These are phyloP conservation scores for Meandrina meandrites DNA, from an alignment of 92 coral and sea anemone genomes.

Conservation along the genomic window DNA sequence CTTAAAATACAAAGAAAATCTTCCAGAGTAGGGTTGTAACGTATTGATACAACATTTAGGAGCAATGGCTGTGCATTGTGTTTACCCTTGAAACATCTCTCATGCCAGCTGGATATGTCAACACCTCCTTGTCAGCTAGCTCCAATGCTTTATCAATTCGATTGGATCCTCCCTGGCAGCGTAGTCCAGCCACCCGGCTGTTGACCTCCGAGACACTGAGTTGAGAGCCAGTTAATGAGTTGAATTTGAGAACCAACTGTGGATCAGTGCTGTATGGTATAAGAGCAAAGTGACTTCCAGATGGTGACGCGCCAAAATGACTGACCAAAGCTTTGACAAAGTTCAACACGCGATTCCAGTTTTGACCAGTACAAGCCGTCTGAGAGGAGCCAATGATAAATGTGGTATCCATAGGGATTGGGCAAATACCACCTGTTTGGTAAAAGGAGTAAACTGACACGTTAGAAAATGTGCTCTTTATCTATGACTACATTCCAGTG, in stretches of 20 bases:
- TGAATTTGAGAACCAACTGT: conserved; percentile 61
- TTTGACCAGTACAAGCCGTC: conserved; percentile 61
- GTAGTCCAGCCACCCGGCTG: conserved; percentile 58
- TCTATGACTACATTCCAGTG: no score
- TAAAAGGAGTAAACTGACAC: no score
- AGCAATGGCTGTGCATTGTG: no score
- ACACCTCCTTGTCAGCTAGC: conserved; percentile 73
- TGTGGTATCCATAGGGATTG: conserved; percentile 76
- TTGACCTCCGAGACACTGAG: conserved; percentile 65
- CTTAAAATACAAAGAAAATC: no score
- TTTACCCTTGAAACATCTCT: conserved; percentile 45
- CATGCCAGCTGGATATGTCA: conserved; percentile 63
- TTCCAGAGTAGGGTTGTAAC: no score
- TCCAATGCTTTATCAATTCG: conserved; percentile 78
- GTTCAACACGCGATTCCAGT: conserved; percentile 67
- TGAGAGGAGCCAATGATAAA: conserved; percentile 84
- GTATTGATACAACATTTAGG: no score
- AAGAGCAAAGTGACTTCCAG: conserved; percentile 70
- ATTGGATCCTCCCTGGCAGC: conserved; percentile 66
- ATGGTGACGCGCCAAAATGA: conserved; percentile 67
- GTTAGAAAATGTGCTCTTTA: no score
- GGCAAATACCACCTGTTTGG: conserved; percentile 62
- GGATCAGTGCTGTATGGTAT: conserved; percentile 62
- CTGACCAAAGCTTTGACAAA: conserved; percentile 64
- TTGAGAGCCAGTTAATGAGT: conserved; percentile 65